A percentile compares a stretch with the other conserved stretches of the same genome.
Evolutionary conservation across 1,140 invertebrate species (phyloP).

Genomic region (Eumeta japonica): DNA sequence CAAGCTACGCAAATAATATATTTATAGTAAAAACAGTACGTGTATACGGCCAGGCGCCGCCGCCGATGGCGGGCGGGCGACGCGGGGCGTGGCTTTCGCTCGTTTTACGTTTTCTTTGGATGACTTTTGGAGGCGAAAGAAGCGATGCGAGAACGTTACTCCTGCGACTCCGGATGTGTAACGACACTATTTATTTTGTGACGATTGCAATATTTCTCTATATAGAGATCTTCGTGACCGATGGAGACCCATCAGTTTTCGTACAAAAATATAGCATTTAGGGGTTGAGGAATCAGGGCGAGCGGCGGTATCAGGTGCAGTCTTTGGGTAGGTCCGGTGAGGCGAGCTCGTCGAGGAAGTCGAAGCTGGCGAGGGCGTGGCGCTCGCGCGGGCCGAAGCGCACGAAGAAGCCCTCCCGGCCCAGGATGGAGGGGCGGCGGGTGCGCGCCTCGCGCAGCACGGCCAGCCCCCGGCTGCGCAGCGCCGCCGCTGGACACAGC

Average conservation of each 20-base stretch:
- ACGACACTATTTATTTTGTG: too few species aligned
- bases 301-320: slow-evolving; percentile 28
- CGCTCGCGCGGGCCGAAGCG: slow-evolving; percentile 75
- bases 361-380: slow-evolving; percentile 75
- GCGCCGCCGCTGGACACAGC: slow-evolving; percentile 54
- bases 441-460: slow-evolving; percentile 49
- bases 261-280: slow-evolving; percentile 44
- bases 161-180: too few species aligned
- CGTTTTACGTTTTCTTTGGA: too few species aligned
- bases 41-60: too few species aligned
- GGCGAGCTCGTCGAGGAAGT: slow-evolving; percentile 72
- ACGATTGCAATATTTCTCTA: too few species aligned
- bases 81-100: too few species aligned
- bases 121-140: too few species aligned
- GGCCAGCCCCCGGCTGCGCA: slow-evolving; percentile 44
- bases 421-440: slow-evolving; percentile 68
- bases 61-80: too few species aligned
- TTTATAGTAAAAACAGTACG: too few species aligned
- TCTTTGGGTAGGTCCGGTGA: slow-evolving; percentile 53
- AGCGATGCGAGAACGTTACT: too few species aligned
- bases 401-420: slow-evolving; percentile 71
- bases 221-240: too few species aligned
- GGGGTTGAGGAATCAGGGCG: slow-evolving; percentile 13
- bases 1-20: slow-evolving; percentile 19
- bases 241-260: slow-evolving; percentile 16